Percentiles rank a stretch among this genome's conserved stretches.
Evolutionary conservation across 2,113 vertebrate species (phyloP).

Genomic region (Syngnathus floridae): DNA sequence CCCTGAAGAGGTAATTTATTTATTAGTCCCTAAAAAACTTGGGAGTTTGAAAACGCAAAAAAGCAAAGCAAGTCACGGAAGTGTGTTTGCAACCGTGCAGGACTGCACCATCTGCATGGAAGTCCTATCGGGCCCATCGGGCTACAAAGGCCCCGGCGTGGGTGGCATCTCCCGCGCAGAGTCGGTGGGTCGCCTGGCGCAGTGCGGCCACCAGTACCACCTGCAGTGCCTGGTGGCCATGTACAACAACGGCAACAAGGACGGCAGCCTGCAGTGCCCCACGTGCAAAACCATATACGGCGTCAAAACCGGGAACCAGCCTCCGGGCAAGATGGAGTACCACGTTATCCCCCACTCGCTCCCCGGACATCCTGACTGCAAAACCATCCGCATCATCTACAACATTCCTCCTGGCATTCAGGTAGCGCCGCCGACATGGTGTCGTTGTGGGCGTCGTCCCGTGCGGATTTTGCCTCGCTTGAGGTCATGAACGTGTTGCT

Average conservation of each 20-base stretch:
- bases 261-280: constrained; percentile 93
- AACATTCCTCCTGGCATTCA: constrained; percentile 94
- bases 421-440: constrained; percentile 57
- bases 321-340: constrained; percentile 96
- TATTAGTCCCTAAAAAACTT: not conserved
- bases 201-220: constrained; percentile 88
- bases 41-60: not conserved
- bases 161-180: constrained; percentile 77
- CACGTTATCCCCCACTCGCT: constrained; percentile 92
- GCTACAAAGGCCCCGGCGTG: constrained; percentile 82
- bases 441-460: too few relatives aligned
- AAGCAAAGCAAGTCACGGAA: not conserved
- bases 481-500: not conserved
- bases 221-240: constrained; percentile 92
- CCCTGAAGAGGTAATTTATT: constrained; percentile 79
- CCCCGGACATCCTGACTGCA: constrained; percentile 89
- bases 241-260: constrained; percentile 96
- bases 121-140: constrained; percentile 79
- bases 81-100: constrained; percentile 47
- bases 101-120: constrained; percentile 98
- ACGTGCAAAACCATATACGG: constrained; percentile 97
- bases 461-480: not conserved
- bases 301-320: constrained; percentile 94
- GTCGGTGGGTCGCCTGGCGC: constrained; percentile 83
- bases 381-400: constrained; percentile 95